Conservation (phyloP, 2,888 invertebrate species). For the Oasisia sp. region DNA sequence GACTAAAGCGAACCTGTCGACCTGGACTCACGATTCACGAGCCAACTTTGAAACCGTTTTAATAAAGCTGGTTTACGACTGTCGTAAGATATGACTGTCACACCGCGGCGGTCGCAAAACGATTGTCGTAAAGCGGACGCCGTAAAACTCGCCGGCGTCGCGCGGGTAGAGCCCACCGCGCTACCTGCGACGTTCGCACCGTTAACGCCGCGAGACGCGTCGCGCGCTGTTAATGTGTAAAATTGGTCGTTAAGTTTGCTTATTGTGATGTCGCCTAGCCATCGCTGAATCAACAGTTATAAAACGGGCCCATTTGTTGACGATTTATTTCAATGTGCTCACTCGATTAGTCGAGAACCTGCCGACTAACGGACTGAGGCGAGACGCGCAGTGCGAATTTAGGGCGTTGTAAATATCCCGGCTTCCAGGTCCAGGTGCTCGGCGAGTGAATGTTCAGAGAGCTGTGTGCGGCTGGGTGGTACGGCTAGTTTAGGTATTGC, state of each 20-base stretch:
- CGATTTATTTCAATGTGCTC: conserved; percentile 10
- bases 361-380: background rate
- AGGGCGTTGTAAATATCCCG: background rate
- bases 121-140: background rate
- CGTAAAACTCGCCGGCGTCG: background rate
- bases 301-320: background rate
- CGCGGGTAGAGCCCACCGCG: background rate
- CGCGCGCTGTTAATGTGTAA: background rate
- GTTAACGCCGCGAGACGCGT: background rate
- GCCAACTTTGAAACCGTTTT: background rate
- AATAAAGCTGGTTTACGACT: conserved; percentile 4
- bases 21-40: background rate
- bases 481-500: background rate
- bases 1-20: background rate
- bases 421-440: background rate
- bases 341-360: background rate
- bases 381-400: background rate
- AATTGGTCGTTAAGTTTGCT: conserved; percentile 11
- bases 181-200: background rate
- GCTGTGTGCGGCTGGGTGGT: background rate
- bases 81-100: background rate
- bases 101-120: background rate
- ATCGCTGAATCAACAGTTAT: background rate
- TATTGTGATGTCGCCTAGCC: background rate
- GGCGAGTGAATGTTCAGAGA: background rate